Evolutionary conservation across 2,888 invertebrate genomes (phyloP).

Genomic region (Chromoteleia sp.): DNA sequence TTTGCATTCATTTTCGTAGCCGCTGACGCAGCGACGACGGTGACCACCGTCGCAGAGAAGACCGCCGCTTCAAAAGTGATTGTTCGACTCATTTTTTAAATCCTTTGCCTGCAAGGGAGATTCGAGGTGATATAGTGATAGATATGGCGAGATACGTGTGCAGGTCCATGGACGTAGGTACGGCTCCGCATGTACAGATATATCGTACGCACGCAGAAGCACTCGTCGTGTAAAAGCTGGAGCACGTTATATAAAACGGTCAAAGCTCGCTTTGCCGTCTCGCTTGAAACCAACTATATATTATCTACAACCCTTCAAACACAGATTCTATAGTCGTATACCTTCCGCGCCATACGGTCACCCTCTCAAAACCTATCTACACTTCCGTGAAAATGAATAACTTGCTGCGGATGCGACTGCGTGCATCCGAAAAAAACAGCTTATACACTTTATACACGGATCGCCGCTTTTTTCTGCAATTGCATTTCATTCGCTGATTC

Average conservation of each 20-base stretch:
- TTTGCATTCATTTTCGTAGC: slow-evolving; percentile 80
- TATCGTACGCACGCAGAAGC: slow-evolving; percentile 57
- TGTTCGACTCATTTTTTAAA: slow-evolving; percentile 80
- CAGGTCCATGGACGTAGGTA: slow-evolving; percentile 69
- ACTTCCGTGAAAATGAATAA: slow-evolving; percentile 64
- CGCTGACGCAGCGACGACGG: slow-evolving; percentile 81
- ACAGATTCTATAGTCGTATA: slow-evolving; percentile 70
- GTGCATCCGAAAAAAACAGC: slow-evolving; percentile 17
- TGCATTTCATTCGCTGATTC: slow-evolving; percentile 13
- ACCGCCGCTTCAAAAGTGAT: slow-evolving; percentile 79
- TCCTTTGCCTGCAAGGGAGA: slow-evolving; percentile 72
- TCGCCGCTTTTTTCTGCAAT: slow-evolving; percentile 22
- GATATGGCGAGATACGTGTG: slow-evolving; percentile 70
- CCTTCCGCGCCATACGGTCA: slow-evolving; percentile 45
- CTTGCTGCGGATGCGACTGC: slow-evolving; percentile 39
- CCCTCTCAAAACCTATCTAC: slow-evolving; percentile 59
- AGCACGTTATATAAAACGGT: slow-evolving; percentile 78
- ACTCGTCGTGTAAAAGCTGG: slow-evolving; percentile 75
- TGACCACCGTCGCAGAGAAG: slow-evolving; percentile 73
- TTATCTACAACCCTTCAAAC: slow-evolving; percentile 76
- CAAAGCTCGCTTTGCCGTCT: slow-evolving; percentile 76
- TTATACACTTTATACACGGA: slow-evolving; percentile 27
- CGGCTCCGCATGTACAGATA: slow-evolving; percentile 60
- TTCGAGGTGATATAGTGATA: slow-evolving; percentile 77
- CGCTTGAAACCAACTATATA: slow-evolving; percentile 72